phyloP scores from a whole-genome alignment of 2,113 vertebrate genomes.

The Meriones unguiculatus region DNA sequence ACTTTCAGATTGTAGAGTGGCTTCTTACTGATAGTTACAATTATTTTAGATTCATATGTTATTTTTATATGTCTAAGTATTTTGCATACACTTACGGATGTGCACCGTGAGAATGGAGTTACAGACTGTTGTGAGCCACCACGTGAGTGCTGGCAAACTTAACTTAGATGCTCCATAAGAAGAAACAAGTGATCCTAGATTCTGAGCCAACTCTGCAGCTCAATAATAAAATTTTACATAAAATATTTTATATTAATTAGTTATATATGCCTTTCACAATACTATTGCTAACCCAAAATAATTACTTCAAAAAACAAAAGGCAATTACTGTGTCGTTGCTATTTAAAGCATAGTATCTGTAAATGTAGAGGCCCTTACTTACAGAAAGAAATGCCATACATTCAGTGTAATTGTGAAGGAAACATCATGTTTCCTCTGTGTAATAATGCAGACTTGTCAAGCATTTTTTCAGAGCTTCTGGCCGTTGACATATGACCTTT shows the following conservation, averaged over 20 bases:
- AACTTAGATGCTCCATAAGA: too few relatives aligned
- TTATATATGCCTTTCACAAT: background rate
- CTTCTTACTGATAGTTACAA: background rate
- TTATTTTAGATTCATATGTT: background rate
- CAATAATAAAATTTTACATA: background rate
- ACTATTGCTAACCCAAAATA: background rate
- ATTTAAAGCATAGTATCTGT: background rate
- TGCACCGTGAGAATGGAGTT: background rate
- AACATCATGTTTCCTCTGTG: constrained; percentile 6
- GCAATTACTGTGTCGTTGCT: background rate
- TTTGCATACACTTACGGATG: background rate
- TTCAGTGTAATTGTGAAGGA: background rate
- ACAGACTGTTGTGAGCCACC: background rate
- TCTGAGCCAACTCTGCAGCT: background rate
- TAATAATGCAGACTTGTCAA: background rate
- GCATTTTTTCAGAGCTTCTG: constrained; percentile 4
- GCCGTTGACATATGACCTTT: constrained; percentile 52
- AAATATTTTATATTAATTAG: constrained; percentile 16
- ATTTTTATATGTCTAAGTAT: background rate
- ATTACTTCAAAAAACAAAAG: background rate
- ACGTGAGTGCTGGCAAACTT: background rate
- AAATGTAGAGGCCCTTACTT: constrained; percentile 1
- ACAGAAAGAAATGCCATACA: background rate
- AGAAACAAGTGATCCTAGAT: background rate
- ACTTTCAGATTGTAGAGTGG: background rate